Percentiles rank a stretch among this genome's conserved stretches.
phyloP scores from a whole-genome alignment of 2,797 vertebrate genomes.

The Salarias fasciatus region DNA sequence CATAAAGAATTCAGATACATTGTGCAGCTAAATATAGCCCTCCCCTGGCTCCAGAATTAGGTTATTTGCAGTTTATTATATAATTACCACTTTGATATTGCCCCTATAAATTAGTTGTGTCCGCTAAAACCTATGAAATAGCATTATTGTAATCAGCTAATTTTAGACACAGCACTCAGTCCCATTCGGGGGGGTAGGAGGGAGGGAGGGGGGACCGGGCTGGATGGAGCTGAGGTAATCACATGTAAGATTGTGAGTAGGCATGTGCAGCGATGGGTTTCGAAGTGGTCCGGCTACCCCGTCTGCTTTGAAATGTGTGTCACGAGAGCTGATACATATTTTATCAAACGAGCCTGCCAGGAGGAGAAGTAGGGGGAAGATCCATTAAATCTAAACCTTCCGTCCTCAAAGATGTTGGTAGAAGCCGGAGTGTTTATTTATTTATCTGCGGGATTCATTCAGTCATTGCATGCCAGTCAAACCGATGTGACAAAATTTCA shows the following conservation, averaged over 20 bases:
- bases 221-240: constrained; percentile 41
- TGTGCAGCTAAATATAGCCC: constrained; percentile 63
- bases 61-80: constrained; percentile 52
- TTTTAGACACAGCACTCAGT: constrained; percentile 32
- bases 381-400: background rate
- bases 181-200: constrained; percentile 35
- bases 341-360: constrained; percentile 48
- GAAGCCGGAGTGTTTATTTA: constrained; percentile 10
- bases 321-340: constrained; percentile 69
- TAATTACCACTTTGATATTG: constrained; percentile 49
- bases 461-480: too few species aligned
- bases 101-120: constrained; percentile 10
- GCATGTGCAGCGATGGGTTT: constrained; percentile 51
- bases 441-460: constrained; percentile 2
- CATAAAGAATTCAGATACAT: constrained; percentile 73
- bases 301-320: constrained; percentile 66
- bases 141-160: constrained; percentile 31
- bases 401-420: background rate
- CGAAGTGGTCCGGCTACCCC: constrained; percentile 20
- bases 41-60: constrained; percentile 56
- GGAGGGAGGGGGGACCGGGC: background rate
- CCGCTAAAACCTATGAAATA: constrained; percentile 43
- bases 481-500: background rate
- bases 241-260: constrained; percentile 53
- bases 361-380: constrained; percentile 11